phyloP scores from a whole-genome alignment of 2,888 invertebrate genomes.

The Lycocerus yunnanus region DNA sequence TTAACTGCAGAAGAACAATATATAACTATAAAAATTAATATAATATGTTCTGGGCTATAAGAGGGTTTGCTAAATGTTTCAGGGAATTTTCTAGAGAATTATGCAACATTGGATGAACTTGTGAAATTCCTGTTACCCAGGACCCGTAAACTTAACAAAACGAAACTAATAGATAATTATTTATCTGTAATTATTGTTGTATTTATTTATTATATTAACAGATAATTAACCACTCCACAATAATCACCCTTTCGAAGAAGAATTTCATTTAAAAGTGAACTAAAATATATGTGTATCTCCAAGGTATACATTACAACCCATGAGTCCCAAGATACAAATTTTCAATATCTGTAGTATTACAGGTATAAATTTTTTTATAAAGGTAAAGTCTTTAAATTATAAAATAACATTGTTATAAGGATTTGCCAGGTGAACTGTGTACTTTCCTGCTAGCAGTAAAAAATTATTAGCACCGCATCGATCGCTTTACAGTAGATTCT shows the following conservation, averaged over 20 bases:
- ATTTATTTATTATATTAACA: neutral
- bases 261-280: neutral
- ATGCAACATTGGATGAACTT: neutral
- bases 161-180: neutral
- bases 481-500: slow-evolving; percentile 10
- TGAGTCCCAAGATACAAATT: neutral
- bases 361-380: neutral
- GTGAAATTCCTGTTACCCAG: neutral
- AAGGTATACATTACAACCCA: neutral
- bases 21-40: neutral
- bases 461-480: slow-evolving; percentile 9
- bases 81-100: neutral
- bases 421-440: neutral
- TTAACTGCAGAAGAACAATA: neutral
- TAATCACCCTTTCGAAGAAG: neutral
- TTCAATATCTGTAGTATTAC: neutral
- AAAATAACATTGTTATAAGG: neutral
- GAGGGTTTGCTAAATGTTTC: neutral
- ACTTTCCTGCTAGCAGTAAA: neutral
- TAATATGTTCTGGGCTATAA: neutral
- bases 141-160: neutral
- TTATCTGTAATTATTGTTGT: neutral
- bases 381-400: neutral
- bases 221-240: neutral
- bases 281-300: neutral